Conservation (phyloP, 1,140 invertebrate genomes). For the Gryllus bimaculatus region DNA sequence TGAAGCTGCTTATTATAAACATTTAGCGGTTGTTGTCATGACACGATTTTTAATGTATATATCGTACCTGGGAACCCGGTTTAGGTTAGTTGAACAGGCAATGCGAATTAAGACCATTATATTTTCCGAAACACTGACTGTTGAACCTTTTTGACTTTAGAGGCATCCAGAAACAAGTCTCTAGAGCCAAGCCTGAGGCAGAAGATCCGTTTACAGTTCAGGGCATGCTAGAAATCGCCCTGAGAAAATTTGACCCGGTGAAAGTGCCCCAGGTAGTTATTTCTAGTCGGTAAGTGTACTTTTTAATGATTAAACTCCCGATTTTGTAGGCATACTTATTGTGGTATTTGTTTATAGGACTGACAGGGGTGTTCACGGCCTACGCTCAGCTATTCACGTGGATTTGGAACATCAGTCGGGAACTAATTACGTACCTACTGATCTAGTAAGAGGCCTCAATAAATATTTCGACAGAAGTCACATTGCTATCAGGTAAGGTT, state of each 20-base stretch:
- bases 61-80: slow-evolving; percentile 23
- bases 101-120: not conserved
- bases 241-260: slow-evolving; percentile 16
- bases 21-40: slow-evolving; percentile 7
- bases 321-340: not conserved
- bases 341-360: slow-evolving; percentile 17
- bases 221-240: slow-evolving; percentile 21
- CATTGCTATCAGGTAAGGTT: slow-evolving; percentile 21
- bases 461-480: slow-evolving; percentile 19
- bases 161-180: slow-evolving; percentile 24
- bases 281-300: slow-evolving; percentile 20
- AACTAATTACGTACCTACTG: slow-evolving; percentile 7
- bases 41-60: slow-evolving; percentile 22
- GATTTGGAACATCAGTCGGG: slow-evolving; percentile 20
- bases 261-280: slow-evolving; percentile 20
- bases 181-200: slow-evolving; percentile 11
- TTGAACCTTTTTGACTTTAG: slow-evolving; percentile 7
- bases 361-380: slow-evolving; percentile 23
- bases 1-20: no score
- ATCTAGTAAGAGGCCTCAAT: slow-evolving; percentile 18
- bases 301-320: not conserved
- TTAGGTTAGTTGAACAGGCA: slow-evolving; percentile 15
- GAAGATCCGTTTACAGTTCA: slow-evolving; percentile 19
- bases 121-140: not conserved
- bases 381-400: slow-evolving; percentile 22